Evolutionary conservation across 2,888 invertebrate genomes (phyloP), one percentile per base, ranked within the genome.

Genomic region (Synanthedon vespiformis): DNA sequence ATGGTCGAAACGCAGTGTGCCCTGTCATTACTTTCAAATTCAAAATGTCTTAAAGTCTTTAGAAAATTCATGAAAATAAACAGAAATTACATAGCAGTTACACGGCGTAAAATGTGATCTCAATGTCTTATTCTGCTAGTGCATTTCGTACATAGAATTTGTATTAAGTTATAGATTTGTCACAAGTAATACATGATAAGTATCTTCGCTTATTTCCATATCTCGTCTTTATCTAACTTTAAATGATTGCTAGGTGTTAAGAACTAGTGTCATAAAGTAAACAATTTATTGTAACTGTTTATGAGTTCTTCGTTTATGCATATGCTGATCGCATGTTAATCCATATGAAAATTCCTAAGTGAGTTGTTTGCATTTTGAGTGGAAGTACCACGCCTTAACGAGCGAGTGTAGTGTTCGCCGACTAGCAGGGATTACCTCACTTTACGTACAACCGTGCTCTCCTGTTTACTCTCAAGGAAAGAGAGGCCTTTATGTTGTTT

Each of bases 381-480:
- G 63, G 65, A 62, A 62, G 65, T 63, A 68, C 74, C 68, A 62
- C 67, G 70, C 77, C 74, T 79, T 84, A 80, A 83, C 68, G 66
- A 67, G 68, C 51, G 48, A 40, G 12, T 64, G 68, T 68, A 70
- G 70, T 68, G 62, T 44, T 44, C 44, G 13, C 63, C 57, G 59
- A 61, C 65, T 72, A 73, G 72, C 63, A 50, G 66, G 74, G 80
- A 84, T 85, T 82, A 81, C 78, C 74, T 76, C 76, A 81, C 77
- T 80, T 77, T 71, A 71, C 74, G 63, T 59, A 56, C 65, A 65
- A 60, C 64, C 64, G 58, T 67, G 71, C 64, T 65, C 63, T 49
- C 34, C 68, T 78, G 77, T 83, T 80, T 80, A 74, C 77, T 69
- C 68, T 66, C 56, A 67, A 67, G 71, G 73, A 64, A 64, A 70